phyloP scores from a whole-genome alignment of 2,113 vertebrate species.

The Nesoenas mayeri region DNA sequence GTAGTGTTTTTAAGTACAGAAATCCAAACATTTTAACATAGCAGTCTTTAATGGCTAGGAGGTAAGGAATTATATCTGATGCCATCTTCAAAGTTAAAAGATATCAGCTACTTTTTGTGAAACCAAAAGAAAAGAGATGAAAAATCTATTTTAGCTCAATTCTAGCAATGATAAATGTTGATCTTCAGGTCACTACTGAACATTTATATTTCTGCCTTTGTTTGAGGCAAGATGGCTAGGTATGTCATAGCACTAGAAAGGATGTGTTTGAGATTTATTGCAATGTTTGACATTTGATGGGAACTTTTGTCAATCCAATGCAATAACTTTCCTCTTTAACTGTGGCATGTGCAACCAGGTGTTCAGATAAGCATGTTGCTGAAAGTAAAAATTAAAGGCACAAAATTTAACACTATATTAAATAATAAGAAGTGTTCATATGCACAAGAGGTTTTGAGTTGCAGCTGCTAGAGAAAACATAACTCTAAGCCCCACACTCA shows the following conservation, averaged over 20 bases:
- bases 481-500: not conserved
- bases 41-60: not conserved
- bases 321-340: not conserved
- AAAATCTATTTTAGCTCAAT: not conserved
- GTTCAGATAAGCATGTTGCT: not conserved
- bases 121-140: not conserved
- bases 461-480: slow-evolving; percentile 20
- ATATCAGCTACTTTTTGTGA: not conserved
- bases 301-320: not conserved
- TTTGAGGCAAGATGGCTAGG: not conserved
- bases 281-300: not conserved
- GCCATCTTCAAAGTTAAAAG: not conserved
- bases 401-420: not conserved
- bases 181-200: not conserved
- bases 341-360: not conserved
- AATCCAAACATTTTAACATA: not conserved
- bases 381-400: not conserved
- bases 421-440: not conserved
- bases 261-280: not conserved
- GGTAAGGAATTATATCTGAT: not conserved
- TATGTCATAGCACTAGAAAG: not conserved
- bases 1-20: not conserved
- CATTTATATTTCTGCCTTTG: not conserved
- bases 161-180: not conserved
- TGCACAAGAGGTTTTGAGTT: not conserved